These are phyloP conservation scores for Zaprionus kolodkinae DNA, from an alignment of 1,140 invertebrate species.

Conservation along the genomic window DNA sequence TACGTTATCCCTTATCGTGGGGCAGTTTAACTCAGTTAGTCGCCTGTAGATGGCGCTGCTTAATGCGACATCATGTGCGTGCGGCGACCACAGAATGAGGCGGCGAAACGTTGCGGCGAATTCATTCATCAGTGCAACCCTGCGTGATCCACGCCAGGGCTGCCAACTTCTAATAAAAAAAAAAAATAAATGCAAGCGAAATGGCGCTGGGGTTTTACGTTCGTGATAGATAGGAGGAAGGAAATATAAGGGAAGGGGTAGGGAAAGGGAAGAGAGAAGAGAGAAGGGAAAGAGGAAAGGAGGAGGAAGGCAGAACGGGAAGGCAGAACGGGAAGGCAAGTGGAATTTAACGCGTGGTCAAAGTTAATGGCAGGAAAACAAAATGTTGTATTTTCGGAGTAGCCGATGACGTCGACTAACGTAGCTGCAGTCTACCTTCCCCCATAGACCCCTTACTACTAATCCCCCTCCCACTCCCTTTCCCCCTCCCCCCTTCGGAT, in stretches of 20 bases:
- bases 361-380: slow-evolving; percentile 44
- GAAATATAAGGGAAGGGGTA: background rate
- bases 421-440: too few species aligned
- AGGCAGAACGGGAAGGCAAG: background rate
- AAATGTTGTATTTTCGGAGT: slow-evolving; percentile 49
- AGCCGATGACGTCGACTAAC: slow-evolving; percentile 14
- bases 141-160: too few species aligned
- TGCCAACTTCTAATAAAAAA: slow-evolving; percentile 14
- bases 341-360: slow-evolving; percentile 26
- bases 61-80: slow-evolving; percentile 24
- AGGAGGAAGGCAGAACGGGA: too few species aligned
- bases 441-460: too few species aligned
- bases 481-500: slow-evolving; percentile 4
- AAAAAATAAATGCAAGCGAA: too few species aligned
- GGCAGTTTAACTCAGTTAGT: slow-evolving; percentile 34
- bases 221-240: too few species aligned
- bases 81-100: slow-evolving; percentile 13
- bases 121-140: slow-evolving; percentile 28
- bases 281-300: too few species aligned
- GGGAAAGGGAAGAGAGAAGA: too few species aligned
- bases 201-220: background rate
- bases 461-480: too few species aligned
- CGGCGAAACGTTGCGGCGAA: slow-evolving; percentile 11
- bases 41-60: slow-evolving; percentile 23
- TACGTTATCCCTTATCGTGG: slow-evolving; percentile 10